These are phyloP conservation scores for Apistogramma diplotaenia DNA, from an alignment of 2,113 vertebrate genomes.

Conservation along the genomic window DNA sequence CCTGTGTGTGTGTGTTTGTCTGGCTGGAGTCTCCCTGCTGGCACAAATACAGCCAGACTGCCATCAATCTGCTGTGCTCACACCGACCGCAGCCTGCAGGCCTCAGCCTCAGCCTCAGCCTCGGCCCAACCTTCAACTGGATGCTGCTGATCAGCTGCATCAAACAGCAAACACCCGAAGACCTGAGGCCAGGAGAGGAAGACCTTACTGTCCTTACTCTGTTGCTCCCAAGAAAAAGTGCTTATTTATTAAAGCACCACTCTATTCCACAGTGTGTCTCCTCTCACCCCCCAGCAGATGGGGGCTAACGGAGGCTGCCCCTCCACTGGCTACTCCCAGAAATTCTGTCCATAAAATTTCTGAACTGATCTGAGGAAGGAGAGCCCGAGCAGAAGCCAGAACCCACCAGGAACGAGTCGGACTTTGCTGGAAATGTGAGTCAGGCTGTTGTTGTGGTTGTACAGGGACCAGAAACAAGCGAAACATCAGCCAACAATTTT, in stretches of 20 bases:
- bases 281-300: no score
- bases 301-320: no score
- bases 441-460: no score
- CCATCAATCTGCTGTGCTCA: neutral
- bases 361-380: neutral
- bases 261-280: no score
- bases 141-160: neutral
- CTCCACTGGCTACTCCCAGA: neutral
- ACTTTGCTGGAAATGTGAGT: neutral
- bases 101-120: no score
- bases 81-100: neutral
- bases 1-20: slow-evolving; percentile 1
- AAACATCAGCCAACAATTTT: no score
- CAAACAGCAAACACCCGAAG: neutral
- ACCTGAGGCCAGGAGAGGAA: neutral
- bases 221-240: no score
- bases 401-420: neutral
- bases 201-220: neutral
- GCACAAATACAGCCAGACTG: neutral
- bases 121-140: neutral
- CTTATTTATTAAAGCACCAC: no score
- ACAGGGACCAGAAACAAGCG: neutral
- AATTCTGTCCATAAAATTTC: no score
- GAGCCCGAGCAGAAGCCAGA: no score
- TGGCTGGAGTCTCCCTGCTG: neutral